Evolutionary conservation across 2,888 invertebrate genomes (phyloP), one percentile per base, ranked within the genome.

Genomic region (Drosophila subsilvestris): DNA sequence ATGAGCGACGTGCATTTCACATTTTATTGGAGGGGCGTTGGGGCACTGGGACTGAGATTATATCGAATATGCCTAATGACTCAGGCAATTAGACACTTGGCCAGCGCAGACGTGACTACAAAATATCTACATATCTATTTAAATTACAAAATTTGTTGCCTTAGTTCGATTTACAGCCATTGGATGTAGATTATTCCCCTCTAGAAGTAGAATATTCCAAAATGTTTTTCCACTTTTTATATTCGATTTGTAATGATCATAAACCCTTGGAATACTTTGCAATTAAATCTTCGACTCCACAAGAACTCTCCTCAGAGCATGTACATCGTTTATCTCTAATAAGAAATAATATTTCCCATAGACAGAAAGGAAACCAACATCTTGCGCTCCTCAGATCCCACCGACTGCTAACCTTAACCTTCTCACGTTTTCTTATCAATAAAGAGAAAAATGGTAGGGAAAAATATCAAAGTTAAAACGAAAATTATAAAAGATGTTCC

Each of bases 1-100:
- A 62, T 61, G 44, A 54, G 44, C 68, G 60, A 80, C 87, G 78
- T 86, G 78, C 67, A 63, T 66, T 80, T 85, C 63, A 63, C 69
- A 67, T 75, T 85, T 82, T 68, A 80, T 83, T 61, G 60, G 42
- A 32, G 48, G 37, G 25, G 53, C 50, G 53, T 48, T 48, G 74
- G 61, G 56, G 61, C 18, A 51, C 44, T 58, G 9, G 44, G 53
- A 10, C 43, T 18, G 55, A 65, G 73, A 63, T 53, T 67, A 70
- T 59, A 53, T 45, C 29, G 66, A 47, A 78, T 79, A 55, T 60
- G 25, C 55, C 63, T 56, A 76, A 82, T 80, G 68, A 68, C 48
- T 63, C 65, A 56, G 68, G 49, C 50, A 44, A 50, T 67, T 72
- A 70, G 50, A 37, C 37, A 37, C 37, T 37, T 37, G 37, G 37